These are phyloP conservation scores for Dione vanillae DNA, from an alignment of 2,888 invertebrate species.

Conservation along the genomic window DNA sequence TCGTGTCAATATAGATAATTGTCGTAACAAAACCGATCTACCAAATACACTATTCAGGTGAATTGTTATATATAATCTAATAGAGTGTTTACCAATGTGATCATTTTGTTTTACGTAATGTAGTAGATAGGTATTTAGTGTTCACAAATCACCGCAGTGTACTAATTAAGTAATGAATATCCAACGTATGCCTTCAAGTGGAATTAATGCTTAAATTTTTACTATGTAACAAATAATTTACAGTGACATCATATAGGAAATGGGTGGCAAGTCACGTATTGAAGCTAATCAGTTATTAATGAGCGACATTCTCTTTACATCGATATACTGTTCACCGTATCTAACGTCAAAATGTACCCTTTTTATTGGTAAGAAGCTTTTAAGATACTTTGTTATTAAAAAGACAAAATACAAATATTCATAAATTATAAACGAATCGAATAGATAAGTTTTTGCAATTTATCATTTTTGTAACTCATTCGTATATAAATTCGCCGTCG, in stretches of 20 bases:
- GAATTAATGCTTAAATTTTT: constrained; percentile 21
- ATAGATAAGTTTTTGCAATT: too few species aligned
- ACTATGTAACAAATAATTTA: constrained; percentile 13
- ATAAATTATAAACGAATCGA: too few species aligned
- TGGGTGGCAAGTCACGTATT: constrained; percentile 31
- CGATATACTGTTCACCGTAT: background rate
- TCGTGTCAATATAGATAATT: too few species aligned
- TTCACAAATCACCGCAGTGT: constrained; percentile 1
- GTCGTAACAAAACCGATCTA: too few species aligned
- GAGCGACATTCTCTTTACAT: constrained; percentile 36
- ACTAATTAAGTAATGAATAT: constrained; percentile 22
- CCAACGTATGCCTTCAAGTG: constrained; percentile 5
- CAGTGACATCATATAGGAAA: constrained; percentile 44
- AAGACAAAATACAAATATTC: too few species aligned
- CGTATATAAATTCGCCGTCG: too few species aligned
- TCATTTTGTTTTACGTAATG: background rate
- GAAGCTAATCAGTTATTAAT: constrained; percentile 43
- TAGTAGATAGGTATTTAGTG: background rate
- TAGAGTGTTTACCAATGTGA: background rate
- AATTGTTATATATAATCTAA: background rate
- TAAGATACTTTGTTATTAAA: too few species aligned
- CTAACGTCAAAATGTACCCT: constrained; percentile 17
- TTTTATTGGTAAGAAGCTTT: too few species aligned
- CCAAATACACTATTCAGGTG: too few species aligned
- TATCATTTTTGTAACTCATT: too few species aligned